Evolutionary conservation across 2,888 invertebrate genomes (phyloP).

Genomic region (Polydrusus tereticollis): DNA sequence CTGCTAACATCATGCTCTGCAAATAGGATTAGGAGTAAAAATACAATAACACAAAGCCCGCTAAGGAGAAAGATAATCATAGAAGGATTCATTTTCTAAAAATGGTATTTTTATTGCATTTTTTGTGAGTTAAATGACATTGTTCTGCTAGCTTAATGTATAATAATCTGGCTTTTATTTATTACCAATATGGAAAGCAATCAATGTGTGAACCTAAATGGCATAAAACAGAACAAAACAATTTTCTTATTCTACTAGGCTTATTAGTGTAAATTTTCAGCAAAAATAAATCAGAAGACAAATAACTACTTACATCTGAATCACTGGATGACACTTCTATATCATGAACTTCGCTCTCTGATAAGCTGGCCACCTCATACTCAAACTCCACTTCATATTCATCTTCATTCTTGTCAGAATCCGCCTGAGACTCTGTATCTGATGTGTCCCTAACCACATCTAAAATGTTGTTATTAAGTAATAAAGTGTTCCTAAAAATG

Average conservation of each 20-base stretch:
- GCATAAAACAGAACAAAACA: neutral
- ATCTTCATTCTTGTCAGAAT: slow-evolving; percentile 44
- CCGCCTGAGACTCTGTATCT: slow-evolving; percentile 61
- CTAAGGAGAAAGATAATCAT: too few species aligned
- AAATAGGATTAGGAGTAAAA: slow-evolving; percentile 12
- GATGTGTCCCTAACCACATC: slow-evolving; percentile 65
- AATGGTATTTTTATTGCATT: too few species aligned
- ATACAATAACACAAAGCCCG: neutral
- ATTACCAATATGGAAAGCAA: too few species aligned
- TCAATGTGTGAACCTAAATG: too few species aligned
- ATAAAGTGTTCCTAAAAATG: neutral
- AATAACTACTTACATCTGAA: slow-evolving; percentile 67
- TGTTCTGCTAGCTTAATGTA: too few species aligned
- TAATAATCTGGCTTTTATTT: too few species aligned
- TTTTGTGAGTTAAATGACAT: too few species aligned
- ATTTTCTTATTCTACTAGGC: neutral
- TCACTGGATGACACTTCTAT: slow-evolving; percentile 65
- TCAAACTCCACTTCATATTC: slow-evolving; percentile 60
- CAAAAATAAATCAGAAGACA: neutral
- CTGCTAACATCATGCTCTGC: slow-evolving; percentile 57
- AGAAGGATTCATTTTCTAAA: too few species aligned
- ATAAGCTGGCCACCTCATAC: slow-evolving; percentile 69
- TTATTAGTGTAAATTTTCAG: neutral
- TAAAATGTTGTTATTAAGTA: slow-evolving; percentile 57
- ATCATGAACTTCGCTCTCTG: slow-evolving; percentile 66